These are phyloP conservation scores for Hippopotamyrus pictus DNA, from an alignment of 2,797 vertebrate species.

Conservation along the genomic window DNA sequence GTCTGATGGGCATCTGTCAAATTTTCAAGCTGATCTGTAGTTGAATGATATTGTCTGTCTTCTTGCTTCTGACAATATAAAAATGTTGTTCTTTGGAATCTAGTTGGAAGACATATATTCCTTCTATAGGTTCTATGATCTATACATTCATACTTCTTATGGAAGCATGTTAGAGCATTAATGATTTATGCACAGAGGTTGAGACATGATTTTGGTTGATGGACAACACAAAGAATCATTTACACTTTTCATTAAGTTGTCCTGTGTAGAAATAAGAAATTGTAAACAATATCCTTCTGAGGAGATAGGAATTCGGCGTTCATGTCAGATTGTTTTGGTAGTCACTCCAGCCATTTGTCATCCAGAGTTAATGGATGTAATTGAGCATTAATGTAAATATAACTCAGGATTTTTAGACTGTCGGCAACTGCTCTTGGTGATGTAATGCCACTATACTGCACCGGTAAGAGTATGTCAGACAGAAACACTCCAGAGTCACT, in stretches of 20 bases:
- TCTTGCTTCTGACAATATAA: neutral
- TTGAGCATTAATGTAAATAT: neutral
- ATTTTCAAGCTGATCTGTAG: neutral
- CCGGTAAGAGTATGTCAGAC: neutral
- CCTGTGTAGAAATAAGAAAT: neutral
- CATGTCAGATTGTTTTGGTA: neutral
- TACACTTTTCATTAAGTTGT: neutral
- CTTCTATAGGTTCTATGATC: neutral
- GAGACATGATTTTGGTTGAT: neutral
- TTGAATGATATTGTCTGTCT: neutral
- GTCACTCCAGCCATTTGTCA: neutral
- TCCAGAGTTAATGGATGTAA: neutral
- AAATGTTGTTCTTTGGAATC: neutral
- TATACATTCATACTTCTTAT: neutral
- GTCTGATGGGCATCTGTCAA: neutral
- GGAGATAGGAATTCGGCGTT: neutral
- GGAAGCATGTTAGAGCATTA: neutral
- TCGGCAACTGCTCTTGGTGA: neutral
- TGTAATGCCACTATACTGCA: neutral
- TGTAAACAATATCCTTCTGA: neutral
- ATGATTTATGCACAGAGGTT: neutral
- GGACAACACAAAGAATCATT: neutral
- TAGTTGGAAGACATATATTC: neutral
- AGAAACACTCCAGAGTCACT: neutral
- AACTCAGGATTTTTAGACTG: neutral